Evolutionary conservation across 1,140 invertebrate species (phyloP), one percentile per base, ranked within the genome.

Genomic region (Lucilia cuprina): DNA sequence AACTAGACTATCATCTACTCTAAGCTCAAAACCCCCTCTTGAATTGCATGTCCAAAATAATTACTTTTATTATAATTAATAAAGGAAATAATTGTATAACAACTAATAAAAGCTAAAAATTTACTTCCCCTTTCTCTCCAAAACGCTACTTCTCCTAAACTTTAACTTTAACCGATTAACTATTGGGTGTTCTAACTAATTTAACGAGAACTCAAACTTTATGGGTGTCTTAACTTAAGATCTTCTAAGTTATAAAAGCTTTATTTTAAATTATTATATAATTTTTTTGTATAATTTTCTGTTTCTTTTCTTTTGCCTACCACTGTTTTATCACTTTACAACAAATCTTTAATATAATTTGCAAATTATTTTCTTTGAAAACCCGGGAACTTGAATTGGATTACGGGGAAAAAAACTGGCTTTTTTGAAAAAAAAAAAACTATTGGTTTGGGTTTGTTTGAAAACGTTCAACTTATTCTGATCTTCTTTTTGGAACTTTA

Each of bases 101-200:
- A 49, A 49, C 49, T 49, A 49, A 49, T 12, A 49, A 49, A 49
- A 49, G 9, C 13, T 49, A 49, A 49, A 49, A 49, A 49, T 49
- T 1, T 2, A 49, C 9, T 12, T 9, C 49, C 9, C 13, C 3
- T 30, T 30, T 30, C 25, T n/a, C 25, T 2, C 3, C 25, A 30
- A 30, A 30, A 30, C 3, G 49, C 49, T 5, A 49, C 4, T 55
- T 13, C 50, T 55, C 7, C 50, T 55, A 55, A 55, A 55, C 25
- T 30, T 2, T 30, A 30, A 75, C 25, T 74, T 34, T 7, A 49
- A 12, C 1, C 13, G 2, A 14, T 25, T 77, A 77, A 77, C 47
- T 77, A 34, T 34, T 77, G 47, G 74, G 74, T 77, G 74, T 77
- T 12, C 35, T 17, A 13, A 77, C 74, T 77, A 77, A 77, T 47